Evolutionary conservation across 1,140 invertebrate species (phyloP).

Genomic region (Helicoverpa armigera): DNA sequence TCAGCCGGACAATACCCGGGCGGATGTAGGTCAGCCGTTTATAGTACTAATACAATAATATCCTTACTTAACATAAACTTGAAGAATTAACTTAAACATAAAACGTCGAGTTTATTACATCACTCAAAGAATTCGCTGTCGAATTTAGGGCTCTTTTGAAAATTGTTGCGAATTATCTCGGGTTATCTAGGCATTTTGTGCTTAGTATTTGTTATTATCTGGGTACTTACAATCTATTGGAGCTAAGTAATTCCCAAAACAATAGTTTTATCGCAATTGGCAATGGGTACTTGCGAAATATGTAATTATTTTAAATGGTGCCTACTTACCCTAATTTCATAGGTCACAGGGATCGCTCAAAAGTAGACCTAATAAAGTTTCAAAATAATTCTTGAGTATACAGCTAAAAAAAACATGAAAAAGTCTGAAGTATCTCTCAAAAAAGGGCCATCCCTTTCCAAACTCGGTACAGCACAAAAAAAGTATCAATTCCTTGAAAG

Average conservation of each 20-base stretch:
- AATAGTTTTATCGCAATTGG: too few species aligned
- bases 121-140: neutral
- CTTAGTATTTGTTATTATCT: neutral
- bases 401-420: too few species aligned
- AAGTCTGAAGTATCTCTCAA: too few species aligned
- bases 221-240: too few species aligned
- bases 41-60: slow-evolving; percentile 5
- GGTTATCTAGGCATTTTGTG: neutral
- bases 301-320: too few species aligned
- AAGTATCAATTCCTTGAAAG: neutral
- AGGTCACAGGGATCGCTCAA: too few species aligned
- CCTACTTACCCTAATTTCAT: too few species aligned
- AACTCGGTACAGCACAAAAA: neutral
- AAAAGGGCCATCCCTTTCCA: too few species aligned
- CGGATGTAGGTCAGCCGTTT: neutral
- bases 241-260: too few species aligned
- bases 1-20: neutral
- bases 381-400: too few species aligned
- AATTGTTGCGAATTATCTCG: neutral
- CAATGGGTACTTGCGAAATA: too few species aligned
- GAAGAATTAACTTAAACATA: neutral
- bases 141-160: neutral
- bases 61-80: neutral
- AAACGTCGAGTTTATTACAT: slow-evolving; percentile 9
- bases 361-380: too few species aligned